A percentile compares a stretch with the other conserved stretches of the same genome.
Evolutionary conservation across 2,888 invertebrate genomes (phyloP).

Genomic region (Lamproptera curius): DNA sequence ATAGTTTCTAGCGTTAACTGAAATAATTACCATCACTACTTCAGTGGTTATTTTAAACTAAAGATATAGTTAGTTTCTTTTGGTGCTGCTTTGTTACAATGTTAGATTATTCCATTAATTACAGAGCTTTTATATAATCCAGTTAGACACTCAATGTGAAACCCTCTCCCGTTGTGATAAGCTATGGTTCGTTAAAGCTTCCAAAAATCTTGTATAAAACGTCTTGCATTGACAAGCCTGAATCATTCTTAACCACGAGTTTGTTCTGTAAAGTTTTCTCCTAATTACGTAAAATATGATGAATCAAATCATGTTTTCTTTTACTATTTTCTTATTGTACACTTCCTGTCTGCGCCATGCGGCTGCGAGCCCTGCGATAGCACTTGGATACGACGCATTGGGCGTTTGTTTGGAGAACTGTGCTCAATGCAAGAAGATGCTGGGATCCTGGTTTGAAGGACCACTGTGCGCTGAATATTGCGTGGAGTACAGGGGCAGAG

Average conservation of each 20-base stretch:
- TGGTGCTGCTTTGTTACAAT: no score
- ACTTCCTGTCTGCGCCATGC: not conserved
- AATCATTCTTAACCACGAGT: not conserved
- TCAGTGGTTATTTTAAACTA: no score
- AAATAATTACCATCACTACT: no score
- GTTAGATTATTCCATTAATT: no score
- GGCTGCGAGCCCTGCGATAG: not conserved
- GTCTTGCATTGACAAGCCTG: not conserved
- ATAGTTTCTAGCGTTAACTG: no score
- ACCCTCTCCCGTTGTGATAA: not conserved
- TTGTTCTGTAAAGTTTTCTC: not conserved
- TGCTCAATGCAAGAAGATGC: slow-evolving; percentile 92
- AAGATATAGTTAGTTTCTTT: no score
- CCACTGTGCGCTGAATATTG: slow-evolving; percentile 90
- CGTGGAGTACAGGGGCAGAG: slow-evolving; percentile 87
- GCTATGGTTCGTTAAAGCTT: not conserved
- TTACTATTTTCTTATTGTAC: not conserved
- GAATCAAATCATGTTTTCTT: not conserved
- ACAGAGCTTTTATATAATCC: no score
- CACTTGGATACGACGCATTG: not conserved
- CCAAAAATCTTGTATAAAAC: not conserved
- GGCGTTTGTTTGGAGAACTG: slow-evolving; percentile 85
- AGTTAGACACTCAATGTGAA: no score
- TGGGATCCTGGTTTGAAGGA: slow-evolving; percentile 90
- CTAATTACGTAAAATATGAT: not conserved